Evolutionary conservation across 2,888 invertebrate genomes (phyloP).

Genomic region (Pandemis cinnamomeana): DNA sequence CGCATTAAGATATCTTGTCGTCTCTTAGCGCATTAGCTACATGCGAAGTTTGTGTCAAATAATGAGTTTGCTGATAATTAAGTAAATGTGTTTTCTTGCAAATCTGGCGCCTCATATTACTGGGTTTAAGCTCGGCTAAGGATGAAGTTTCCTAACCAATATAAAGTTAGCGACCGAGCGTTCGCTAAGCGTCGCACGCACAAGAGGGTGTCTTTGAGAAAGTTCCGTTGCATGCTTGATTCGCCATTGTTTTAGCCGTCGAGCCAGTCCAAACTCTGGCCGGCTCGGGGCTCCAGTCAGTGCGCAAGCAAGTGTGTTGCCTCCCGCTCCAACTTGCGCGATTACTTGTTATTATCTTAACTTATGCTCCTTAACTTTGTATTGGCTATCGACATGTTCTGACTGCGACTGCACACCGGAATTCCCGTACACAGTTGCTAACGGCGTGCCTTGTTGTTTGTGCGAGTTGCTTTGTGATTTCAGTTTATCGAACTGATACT

Average conservation of each 20-base stretch:
- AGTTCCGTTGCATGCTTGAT: slow-evolving; percentile 83
- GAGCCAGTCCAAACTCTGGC: slow-evolving; percentile 74
- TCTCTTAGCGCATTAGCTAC: slow-evolving; percentile 14
- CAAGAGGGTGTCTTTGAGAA: slow-evolving; percentile 78
- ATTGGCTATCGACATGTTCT: slow-evolving; percentile 60
- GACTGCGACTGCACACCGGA: slow-evolving; percentile 57
- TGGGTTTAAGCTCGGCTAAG: slow-evolving; percentile 62
- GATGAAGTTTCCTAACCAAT: slow-evolving; percentile 79
- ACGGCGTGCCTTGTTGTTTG: slow-evolving; percentile 49
- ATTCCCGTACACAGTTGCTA: slow-evolving; percentile 56
- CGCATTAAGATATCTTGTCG: slow-evolving; percentile 43
- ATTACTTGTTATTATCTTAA: slow-evolving; percentile 77
- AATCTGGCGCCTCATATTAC: slow-evolving; percentile 48
- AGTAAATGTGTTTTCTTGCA: slow-evolving; percentile 33
- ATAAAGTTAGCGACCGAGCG: slow-evolving; percentile 75
- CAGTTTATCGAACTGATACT: slow-evolving; percentile 31
- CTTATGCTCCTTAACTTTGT: slow-evolving; percentile 69
- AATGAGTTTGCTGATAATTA: slow-evolving; percentile 33
- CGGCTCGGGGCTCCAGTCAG: slow-evolving; percentile 63
- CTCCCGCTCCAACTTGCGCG: slow-evolving; percentile 67
- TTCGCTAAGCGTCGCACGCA: slow-evolving; percentile 79
- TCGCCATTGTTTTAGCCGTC: slow-evolving; percentile 78
- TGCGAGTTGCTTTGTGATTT: slow-evolving; percentile 46
- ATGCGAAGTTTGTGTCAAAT: slow-evolving; percentile 22
- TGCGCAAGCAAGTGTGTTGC: slow-evolving; percentile 71